These are phyloP conservation scores for Standfussiana lucernea DNA, from an alignment of 2,888 invertebrate species.

Conservation along the genomic window DNA sequence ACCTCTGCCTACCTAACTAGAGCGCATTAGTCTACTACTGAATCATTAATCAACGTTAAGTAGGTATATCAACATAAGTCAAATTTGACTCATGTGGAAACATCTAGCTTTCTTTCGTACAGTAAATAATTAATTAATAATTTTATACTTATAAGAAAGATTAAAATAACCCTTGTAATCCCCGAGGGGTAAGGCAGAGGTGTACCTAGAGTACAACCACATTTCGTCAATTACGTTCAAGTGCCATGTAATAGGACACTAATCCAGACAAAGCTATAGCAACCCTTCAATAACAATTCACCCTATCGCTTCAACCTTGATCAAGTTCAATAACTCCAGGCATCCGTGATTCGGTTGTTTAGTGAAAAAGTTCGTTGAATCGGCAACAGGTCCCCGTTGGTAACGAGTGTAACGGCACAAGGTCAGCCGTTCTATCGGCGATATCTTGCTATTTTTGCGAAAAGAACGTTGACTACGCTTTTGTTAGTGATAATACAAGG, in stretches of 20 bases:
- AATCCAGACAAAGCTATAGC: not conserved
- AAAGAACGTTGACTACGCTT: constrained; percentile 18
- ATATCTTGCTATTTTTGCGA: constrained; percentile 42
- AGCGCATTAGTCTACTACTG: not conserved
- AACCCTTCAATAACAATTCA: not conserved
- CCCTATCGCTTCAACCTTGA: constrained; percentile 21
- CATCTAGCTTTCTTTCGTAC: not conserved
- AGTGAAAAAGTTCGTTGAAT: constrained; percentile 44
- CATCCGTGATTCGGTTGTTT: constrained; percentile 33
- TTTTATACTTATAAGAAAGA: not conserved
- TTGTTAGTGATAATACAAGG: constrained; percentile 50
- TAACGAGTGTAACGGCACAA: constrained; percentile 47
- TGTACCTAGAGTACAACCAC: not conserved
- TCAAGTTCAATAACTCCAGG: constrained; percentile 38
- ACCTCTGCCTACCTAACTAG: not conserved
- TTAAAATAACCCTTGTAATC: not conserved
- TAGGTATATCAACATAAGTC: not conserved
- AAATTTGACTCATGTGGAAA: constrained; percentile 2
- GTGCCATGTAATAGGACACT: not conserved
- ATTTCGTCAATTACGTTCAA: not conserved
- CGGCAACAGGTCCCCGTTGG: constrained; percentile 45
- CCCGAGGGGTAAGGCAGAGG: not conserved
- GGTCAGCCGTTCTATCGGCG: constrained; percentile 45
- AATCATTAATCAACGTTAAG: not conserved
- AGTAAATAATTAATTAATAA: not conserved